Percentiles rank a stretch among this genome's conserved stretches.
These are phyloP conservation scores for Microctonus aethiopoides DNA, from an alignment of 2,888 invertebrate genomes.

Conservation along the genomic window DNA sequence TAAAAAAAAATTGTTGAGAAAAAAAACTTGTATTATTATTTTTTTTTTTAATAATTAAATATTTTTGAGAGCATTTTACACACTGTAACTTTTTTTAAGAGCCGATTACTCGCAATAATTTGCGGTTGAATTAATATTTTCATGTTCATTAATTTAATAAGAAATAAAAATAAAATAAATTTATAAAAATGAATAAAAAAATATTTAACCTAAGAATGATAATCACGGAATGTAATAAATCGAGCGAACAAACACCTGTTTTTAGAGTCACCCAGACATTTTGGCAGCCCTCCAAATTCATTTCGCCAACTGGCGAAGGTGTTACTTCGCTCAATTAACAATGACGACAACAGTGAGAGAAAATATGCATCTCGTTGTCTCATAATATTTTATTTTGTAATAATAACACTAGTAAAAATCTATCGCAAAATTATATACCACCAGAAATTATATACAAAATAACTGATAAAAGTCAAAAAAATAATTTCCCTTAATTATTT, in stretches of 20 bases:
- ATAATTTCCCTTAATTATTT: too few relatives aligned
- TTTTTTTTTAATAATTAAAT: too few relatives aligned
- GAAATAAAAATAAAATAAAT: background rate
- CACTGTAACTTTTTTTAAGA: too few relatives aligned
- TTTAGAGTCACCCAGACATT: background rate
- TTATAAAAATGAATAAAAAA: background rate
- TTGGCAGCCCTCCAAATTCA: slow-evolving; percentile 13
- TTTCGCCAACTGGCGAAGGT: slow-evolving; percentile 19
- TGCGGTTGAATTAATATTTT: too few relatives aligned
- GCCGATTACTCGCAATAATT: too few relatives aligned
- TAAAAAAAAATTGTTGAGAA: too few relatives aligned
- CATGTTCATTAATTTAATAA: background rate
- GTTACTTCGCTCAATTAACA: slow-evolving; percentile 18
- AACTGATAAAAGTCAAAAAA: too few relatives aligned
- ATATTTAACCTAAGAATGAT: background rate
- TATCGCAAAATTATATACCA: too few relatives aligned
- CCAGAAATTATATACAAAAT: too few relatives aligned
- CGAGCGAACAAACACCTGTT: slow-evolving; percentile 15
- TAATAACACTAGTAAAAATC: background rate
- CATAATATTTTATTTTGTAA: background rate
- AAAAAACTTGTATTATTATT: too few relatives aligned
- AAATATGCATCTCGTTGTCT: background rate
- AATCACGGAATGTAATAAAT: background rate
- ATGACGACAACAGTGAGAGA: slow-evolving; percentile 14
- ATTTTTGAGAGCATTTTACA: too few relatives aligned